Evolutionary conservation across 2,888 invertebrate genomes (phyloP), one percentile per base, ranked within the genome.

Genomic region (Cryptophagus acutangulus): DNA sequence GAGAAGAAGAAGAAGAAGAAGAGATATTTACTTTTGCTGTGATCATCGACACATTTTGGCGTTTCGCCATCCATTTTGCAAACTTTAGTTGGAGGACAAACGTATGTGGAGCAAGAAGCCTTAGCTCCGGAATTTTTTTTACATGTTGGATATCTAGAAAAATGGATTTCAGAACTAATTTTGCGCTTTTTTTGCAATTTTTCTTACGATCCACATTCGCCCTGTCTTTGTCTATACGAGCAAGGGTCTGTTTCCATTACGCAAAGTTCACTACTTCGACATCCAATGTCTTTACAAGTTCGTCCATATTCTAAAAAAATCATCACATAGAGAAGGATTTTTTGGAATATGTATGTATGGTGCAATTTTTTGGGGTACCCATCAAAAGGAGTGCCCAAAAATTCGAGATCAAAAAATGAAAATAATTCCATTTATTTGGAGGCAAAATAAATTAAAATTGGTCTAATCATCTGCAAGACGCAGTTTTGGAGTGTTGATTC

Each of bases 251-350:
- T 80, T 1, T 76, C 77, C 62, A 84, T 74, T 40, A 84, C 77
- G 67, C 87, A 87, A 43, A 78, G 76, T 69, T 87, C 78, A 58
- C 72, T 81, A 61, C 77, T 79, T 38, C 78, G 71, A 59, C 87
- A 87, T 35, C 86, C 86, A 56, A 87, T 87, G 61, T 87, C 87
- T 58, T 75, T 77, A 66, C 87, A 87, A 14, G 78, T 74, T 52
- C 87, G 77, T 44, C 87, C 87, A 65, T 85, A 87, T 69, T 87
- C 87, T 87, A 71, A 26, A 73, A 71, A 49, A 38, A 44, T 33
- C n/a, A 20, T 20, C 20, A 20, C 9, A 20, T 20, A 20, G n/a
- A n/a, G n/a, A n/a, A n/a, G n/a, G n/a, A n/a, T n/a, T n/a, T n/a
- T n/a, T n/a, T n/a, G n/a, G n/a, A n/a, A n/a, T n/a, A n/a, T n/a